Percentiles rank a stretch among this genome's conserved stretches.
phyloP scores from a whole-genome alignment of 2,797 vertebrate species.

The Rhinella marina region DNA sequence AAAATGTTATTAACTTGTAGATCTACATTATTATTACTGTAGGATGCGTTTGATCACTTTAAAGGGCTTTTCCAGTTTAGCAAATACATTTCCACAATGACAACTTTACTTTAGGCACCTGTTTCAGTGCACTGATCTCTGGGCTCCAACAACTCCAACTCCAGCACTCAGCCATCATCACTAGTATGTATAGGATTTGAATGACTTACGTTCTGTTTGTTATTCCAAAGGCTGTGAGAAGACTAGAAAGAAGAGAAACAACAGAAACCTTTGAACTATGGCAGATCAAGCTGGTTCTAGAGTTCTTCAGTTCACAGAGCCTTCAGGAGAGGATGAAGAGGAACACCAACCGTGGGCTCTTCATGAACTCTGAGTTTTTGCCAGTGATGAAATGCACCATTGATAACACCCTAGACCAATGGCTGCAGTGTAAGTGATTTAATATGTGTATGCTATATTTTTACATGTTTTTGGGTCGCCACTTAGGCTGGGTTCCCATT shows the following conservation, averaged over 20 bases:
- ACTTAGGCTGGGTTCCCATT: too few species aligned
- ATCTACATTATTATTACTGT: too few species aligned
- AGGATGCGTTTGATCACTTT: too few species aligned
- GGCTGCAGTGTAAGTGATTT: slow-evolving; percentile 83
- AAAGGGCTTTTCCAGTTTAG: too few species aligned
- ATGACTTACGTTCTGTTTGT: neutral
- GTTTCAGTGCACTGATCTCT: too few species aligned
- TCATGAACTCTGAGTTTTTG: slow-evolving; percentile 93
- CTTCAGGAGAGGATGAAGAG: slow-evolving; percentile 78
- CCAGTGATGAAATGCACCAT: slow-evolving; percentile 92
- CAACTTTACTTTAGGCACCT: too few species aligned
- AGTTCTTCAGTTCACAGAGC: slow-evolving; percentile 87
- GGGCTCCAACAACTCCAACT: neutral
- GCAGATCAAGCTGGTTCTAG: slow-evolving; percentile 94
- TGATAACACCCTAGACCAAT: slow-evolving; percentile 86
- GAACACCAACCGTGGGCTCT: slow-evolving; percentile 75
- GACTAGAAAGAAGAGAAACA: slow-evolving; percentile 80
- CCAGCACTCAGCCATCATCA: too few species aligned
- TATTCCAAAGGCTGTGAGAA: slow-evolving; percentile 79
- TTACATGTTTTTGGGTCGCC: too few species aligned
- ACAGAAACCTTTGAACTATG: slow-evolving; percentile 89
- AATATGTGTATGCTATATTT: neutral
- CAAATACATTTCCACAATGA: too few species aligned
- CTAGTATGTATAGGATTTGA: too few species aligned
- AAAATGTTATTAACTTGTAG: too few species aligned